phyloP scores from a whole-genome alignment of 2,888 invertebrate genomes.

The Tipula helvola region DNA sequence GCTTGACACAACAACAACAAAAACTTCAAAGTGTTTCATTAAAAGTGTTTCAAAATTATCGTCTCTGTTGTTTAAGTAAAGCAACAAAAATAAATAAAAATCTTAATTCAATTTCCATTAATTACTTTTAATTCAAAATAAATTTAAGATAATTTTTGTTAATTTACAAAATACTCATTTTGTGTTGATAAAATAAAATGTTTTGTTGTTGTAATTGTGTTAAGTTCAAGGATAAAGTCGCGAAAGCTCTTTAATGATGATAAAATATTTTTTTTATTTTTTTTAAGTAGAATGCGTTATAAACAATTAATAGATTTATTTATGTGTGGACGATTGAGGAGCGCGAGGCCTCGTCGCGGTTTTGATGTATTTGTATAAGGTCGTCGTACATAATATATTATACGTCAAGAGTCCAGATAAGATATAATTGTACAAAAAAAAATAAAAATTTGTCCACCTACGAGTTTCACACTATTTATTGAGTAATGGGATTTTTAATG shows the following conservation, averaged over 20 bases:
- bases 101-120: background rate
- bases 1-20: background rate
- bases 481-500: background rate
- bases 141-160: background rate
- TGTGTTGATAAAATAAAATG: background rate
- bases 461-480: background rate
- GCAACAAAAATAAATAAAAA: background rate
- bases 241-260: background rate
- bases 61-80: background rate
- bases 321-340: background rate
- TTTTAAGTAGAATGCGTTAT: background rate
- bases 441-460: background rate
- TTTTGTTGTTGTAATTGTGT: background rate
- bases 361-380: background rate
- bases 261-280: background rate
- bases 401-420: background rate
- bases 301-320: background rate
- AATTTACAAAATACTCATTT: background rate
- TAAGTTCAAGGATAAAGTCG: background rate
- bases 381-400: background rate
- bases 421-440: background rate
- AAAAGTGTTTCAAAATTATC: background rate
- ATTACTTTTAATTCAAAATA: background rate
- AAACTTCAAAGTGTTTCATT: background rate
- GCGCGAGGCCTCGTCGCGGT: background rate